A percentile compares a stretch with the other conserved stretches of the same genome.
Evolutionary conservation across 2,888 invertebrate species (phyloP).

Genomic region (Scotopteryx bipunctaria): DNA sequence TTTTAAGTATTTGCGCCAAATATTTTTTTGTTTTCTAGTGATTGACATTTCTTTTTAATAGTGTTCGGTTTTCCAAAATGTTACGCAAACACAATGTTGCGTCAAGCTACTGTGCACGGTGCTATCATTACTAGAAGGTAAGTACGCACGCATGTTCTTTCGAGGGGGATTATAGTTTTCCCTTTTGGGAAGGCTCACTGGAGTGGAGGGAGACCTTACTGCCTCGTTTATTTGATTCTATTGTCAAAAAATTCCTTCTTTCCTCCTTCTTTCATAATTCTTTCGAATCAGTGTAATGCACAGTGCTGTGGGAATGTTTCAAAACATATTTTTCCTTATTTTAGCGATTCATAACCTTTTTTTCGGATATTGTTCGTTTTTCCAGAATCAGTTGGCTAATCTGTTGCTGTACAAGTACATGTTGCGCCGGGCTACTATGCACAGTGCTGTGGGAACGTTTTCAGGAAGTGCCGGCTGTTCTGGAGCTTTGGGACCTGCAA

Average conservation of each 20-base stretch:
- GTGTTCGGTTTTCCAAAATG: constrained; percentile 44
- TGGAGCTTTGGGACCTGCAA: constrained; percentile 48
- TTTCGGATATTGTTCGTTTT: constrained; percentile 4
- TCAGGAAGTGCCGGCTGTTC: constrained; percentile 60
- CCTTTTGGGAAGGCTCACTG: no score
- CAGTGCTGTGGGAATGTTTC: no score
- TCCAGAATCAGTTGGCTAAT: constrained; percentile 60
- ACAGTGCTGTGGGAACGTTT: constrained; percentile 69
- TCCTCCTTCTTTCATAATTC: no score
- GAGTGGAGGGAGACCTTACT: no score
- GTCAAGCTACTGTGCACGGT: constrained; percentile 62
- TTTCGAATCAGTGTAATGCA: no score
- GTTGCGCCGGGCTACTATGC: constrained; percentile 65
- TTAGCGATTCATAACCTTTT: background rate
- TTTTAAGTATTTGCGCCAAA: constrained; percentile 3
- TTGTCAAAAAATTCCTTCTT: no score
- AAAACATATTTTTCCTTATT: background rate
- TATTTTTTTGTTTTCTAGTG: background rate
- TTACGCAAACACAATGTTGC: constrained; percentile 60
- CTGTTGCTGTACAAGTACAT: constrained; percentile 61
- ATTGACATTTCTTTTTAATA: background rate
- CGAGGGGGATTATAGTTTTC: no score
- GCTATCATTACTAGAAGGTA: no score
- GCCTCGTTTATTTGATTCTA: no score
- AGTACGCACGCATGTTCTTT: no score